A percentile compares a stretch with the other conserved stretches of the same genome.
These are phyloP conservation scores for Shargacucullia verbasci DNA, from an alignment of 2,888 invertebrate species.

Conservation along the genomic window DNA sequence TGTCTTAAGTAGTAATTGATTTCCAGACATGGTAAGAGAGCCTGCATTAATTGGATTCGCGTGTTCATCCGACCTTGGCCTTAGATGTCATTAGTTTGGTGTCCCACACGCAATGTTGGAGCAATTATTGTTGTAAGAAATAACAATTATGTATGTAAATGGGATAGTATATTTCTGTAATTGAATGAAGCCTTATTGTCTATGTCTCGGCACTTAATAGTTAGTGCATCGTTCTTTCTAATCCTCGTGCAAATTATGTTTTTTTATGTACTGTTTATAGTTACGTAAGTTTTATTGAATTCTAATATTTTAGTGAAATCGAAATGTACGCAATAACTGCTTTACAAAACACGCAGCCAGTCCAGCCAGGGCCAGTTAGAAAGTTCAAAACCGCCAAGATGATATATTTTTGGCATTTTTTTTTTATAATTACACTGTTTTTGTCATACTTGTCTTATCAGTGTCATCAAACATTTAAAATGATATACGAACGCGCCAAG, in stretches of 20 bases:
- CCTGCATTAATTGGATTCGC: slow-evolving; percentile 70
- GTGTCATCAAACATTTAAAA: slow-evolving; percentile 30
- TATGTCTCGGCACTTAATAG: too few relatives aligned
- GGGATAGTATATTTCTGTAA: slow-evolving; percentile 10
- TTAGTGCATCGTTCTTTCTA: background rate
- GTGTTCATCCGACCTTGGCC: slow-evolving; percentile 76
- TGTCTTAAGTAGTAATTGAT: slow-evolving; percentile 60
- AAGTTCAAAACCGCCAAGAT: slow-evolving; percentile 5
- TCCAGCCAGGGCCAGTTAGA: slow-evolving; percentile 3
- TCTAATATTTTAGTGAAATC: background rate
- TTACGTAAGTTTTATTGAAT: slow-evolving; percentile 8
- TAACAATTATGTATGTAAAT: slow-evolving; percentile 43
- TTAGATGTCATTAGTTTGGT: slow-evolving; percentile 63
- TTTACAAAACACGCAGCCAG: slow-evolving; percentile 2
- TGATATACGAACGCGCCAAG: slow-evolving; percentile 29
- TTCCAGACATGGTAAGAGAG: slow-evolving; percentile 61
- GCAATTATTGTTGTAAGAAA: slow-evolving; percentile 40
- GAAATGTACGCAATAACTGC: slow-evolving; percentile 6
- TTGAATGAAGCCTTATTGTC: slow-evolving; percentile 26
- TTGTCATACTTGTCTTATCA: slow-evolving; percentile 20
- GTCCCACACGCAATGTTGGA: slow-evolving; percentile 49
- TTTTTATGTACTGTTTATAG: background rate
- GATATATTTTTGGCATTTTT: slow-evolving; percentile 9
- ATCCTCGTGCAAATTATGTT: slow-evolving; percentile 8
- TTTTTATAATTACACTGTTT: slow-evolving; percentile 4